Conservation (phyloP, 2,797 vertebrate genomes). For the Sebastes taczanowskii region DNA sequence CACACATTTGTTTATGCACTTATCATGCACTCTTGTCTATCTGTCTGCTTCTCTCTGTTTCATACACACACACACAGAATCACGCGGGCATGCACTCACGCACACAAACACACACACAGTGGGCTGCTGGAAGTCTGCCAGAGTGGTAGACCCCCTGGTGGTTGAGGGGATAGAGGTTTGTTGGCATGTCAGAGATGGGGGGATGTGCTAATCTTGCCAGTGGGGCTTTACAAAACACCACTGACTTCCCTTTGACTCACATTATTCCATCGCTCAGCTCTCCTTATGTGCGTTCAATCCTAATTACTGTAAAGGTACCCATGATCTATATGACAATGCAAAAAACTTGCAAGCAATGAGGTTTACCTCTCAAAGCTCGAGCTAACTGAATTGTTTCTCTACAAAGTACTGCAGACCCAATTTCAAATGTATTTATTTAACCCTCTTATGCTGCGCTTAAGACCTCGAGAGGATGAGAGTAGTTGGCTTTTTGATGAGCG, state of each 20-base stretch:
- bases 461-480: conserved; percentile 39
- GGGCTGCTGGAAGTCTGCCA: conserved; percentile 65
- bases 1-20: conserved; percentile 69
- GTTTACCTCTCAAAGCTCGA: conserved; percentile 2
- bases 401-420: conserved; percentile 2
- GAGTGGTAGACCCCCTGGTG: conserved; percentile 61
- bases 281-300: conserved; percentile 48
- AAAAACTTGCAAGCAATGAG: conserved; percentile 5
- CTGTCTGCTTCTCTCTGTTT: conserved; percentile 62
- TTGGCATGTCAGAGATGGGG: conserved; percentile 62
- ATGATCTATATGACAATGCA: not conserved
- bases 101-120: conserved; percentile 8
- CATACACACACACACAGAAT: conserved; percentile 43
- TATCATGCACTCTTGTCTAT: conserved; percentile 62
- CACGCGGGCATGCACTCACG: conserved; percentile 5
- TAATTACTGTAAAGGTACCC: conserved; percentile 29
- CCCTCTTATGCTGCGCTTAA: conserved; percentile 55
- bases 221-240: conserved; percentile 62
- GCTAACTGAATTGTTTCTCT: not conserved
- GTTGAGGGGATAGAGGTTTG: conserved; percentile 66
- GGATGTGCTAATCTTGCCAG: conserved; percentile 62
- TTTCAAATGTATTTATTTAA: conserved; percentile 43
- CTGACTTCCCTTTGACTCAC: conserved; percentile 56
- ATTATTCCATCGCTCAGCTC: conserved; percentile 46
- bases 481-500: conserved; percentile 16